Base-by-base conservation (phyloP, 2,888 invertebrate species). In the Sarcophaga carnaria region DNA sequence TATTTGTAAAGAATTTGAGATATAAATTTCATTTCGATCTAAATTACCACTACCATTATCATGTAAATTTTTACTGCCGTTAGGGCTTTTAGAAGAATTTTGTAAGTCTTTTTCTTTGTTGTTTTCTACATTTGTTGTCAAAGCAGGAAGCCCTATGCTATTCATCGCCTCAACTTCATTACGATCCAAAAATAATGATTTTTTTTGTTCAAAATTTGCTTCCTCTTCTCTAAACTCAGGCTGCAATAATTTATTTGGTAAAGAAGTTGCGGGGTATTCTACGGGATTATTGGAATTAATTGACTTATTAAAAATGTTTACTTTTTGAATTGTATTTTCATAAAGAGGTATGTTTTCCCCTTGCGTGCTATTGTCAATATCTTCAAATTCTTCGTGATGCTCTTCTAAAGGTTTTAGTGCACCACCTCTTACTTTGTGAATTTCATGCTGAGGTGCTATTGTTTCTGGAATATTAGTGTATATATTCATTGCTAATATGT, bases 391-490 rank as follows among this genome's bases (percentile, higher is more conserved):
- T 91, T 87, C 92, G 14, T 92, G 92, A 74, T 93, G 92, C 86
- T 93, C 93, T 20, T 91, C 90, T 70, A 91, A 81, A 10, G 91
- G 85, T 54, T 88, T 88, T 84, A 87, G 82, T 25, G 71, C 72
- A 49, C 66, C 49, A 66, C 78, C 89, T 89, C 4, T 92, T 82
- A 93, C 90, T 83, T 93, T 93, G 17, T 93, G 92, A 0, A 95
- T 91, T 90, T 95, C 95, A 88, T 95, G 95, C 90, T 95, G 95
- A 0, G 95, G 95, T 45, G 95, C 94, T 89, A 94, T 93, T 0
- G 95, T 95, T 90, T 95, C 95, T 0, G 95, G 95, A 0, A 95
- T 95, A 86, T 95, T 95, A 0, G 95, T 95, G 88, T 95, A 95
- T 67, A 95, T 95, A 88, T 95, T 95, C 92, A 95, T 95, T 11